These are phyloP conservation scores for Acipenser transmontanus DNA, from an alignment of 2,797 vertebrate species.

Conservation along the genomic window DNA sequence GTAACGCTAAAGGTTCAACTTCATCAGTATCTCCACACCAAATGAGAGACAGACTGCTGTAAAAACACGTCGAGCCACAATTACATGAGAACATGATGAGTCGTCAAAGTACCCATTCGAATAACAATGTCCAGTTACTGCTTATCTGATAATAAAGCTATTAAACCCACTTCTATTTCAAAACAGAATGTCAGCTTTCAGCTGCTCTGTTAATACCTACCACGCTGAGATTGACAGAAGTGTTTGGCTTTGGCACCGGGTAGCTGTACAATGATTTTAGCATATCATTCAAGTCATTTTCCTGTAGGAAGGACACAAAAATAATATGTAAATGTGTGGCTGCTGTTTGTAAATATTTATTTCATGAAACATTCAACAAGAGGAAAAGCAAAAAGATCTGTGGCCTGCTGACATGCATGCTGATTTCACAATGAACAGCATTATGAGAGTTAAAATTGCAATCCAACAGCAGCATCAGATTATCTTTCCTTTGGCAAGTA, in stretches of 20 bases:
- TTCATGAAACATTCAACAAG: slow-evolving; percentile 14
- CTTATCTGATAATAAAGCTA: slow-evolving; percentile 45
- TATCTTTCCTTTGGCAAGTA: slow-evolving; percentile 40
- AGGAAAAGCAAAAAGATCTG: slow-evolving; percentile 37
- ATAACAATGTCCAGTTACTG: slow-evolving; percentile 33
- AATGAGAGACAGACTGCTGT: slow-evolving; percentile 27
- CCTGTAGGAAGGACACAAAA: slow-evolving; percentile 54
- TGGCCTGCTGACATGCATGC: slow-evolving; percentile 38
- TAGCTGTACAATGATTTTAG: slow-evolving; percentile 82
- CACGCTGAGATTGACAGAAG: slow-evolving; percentile 84
- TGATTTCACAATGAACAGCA: slow-evolving; percentile 47
- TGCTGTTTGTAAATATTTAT: slow-evolving; percentile 28
- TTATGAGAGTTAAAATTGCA: slow-evolving; percentile 56
- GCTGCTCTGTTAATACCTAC: slow-evolving; percentile 59
- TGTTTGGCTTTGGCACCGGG: slow-evolving; percentile 85
- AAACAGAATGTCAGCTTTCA: slow-evolving; percentile 46
- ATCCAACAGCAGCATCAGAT: slow-evolving; percentile 49
- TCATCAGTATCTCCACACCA: neutral
- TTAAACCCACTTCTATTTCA: slow-evolving; percentile 49
- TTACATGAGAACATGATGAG: slow-evolving; percentile 41
- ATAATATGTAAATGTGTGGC: slow-evolving; percentile 34
- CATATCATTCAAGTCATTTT: slow-evolving; percentile 86
- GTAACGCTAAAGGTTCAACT: neutral
- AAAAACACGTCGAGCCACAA: slow-evolving; percentile 32
- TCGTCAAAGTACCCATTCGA: slow-evolving; percentile 40